Base-by-base conservation (phyloP, 2,888 invertebrate genomes). In the Portevinia maculata region DNA sequence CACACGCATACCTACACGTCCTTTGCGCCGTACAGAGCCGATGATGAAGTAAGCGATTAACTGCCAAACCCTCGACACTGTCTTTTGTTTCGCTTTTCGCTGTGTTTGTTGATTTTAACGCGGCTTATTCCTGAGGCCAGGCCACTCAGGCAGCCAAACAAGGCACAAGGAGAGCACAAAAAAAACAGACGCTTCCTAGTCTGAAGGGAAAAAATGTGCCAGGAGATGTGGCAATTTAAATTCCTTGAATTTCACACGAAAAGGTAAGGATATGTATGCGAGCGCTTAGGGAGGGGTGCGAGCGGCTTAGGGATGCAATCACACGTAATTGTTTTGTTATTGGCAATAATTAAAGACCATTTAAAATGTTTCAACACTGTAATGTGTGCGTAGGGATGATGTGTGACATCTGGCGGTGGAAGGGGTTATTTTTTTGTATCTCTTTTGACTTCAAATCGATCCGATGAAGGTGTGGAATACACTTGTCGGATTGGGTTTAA, bases 11-110 rank as follows among this genome's bases (percentile, higher is more conserved):
- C 17, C 41, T 15, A 53, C 44, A 59, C 34, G n/a, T 4, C n/a
- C n/a, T n/a, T 34, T n/a, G 5, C 19, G 11, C n/a, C 34, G 28
- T n/a, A n/a, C n/a, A 34, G 67, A 67, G 53, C 41, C 55, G 55
- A 75, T 75, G 74, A 79, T 79, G 50, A 76, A 81, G 70, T 70
- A 64, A 76, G 57, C 76, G 76, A 81, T 81, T 81, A 76, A 76
- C 76, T 70, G 52, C 76, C 69, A 81, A 76, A 59, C 70, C 69
- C 44, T 64, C 17, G 15, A 32, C 17, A 60, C n/a, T 64, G 67
- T 46, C 55, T 74, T 48, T 79, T 79, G 37, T 53, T 53, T 60
- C 44, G 52, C 13, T 67, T 39, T 67, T 44, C 60, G 17, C 53
- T 79, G 67, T 59, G 60, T 52, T 57, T 75, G 79, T 81, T 81